Evolutionary conservation across 92 coral and sea anemone genomes (phyloP), one percentile per base, ranked within the genome.

Genomic region (Hydrozoanthus gracilis): DNA sequence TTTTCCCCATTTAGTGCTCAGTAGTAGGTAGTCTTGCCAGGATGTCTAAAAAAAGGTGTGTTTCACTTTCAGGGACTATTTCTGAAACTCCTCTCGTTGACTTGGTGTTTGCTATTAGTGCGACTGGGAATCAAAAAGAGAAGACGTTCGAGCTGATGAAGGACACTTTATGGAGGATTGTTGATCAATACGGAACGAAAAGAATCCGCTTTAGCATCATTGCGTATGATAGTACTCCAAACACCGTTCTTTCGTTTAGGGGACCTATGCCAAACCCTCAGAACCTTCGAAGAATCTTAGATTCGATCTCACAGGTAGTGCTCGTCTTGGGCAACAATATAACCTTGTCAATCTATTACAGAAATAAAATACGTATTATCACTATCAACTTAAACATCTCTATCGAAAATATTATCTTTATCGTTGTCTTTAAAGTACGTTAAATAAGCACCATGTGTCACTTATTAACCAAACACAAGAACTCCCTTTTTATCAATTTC

Each of bases 51-150:
- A 65, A 11, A 44, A 66, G 8, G 17, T 17, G 44, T 4, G 17
- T 16, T 61, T 15, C 14, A n/a, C 5, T 47, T 50, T 48, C 73
- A 79, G 84, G 68, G 12, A 46, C 15, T 3, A 60, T 64, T 51
- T 61, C 54, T 7, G 49, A 62, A 44, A 49, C 56, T 20, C 73
- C 84, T 17, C 47, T 64, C 18, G 84, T 94, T 16, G 98, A 94
- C 85, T 68, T 94, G 50, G 98, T 80, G 8, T 92, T 94, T 48
- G 98, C 98, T 3, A 90, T 94, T 84, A 92, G 98, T 83, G 92
- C 93, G 10, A 87, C 93, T 0, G 88, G 93, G 3, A 82, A 86
- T 65, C 89, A 91, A 12, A 89, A 91, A 50, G 89, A 86, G 72
- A 74, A 17, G 60, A 88, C 93, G n/a, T 92, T 84, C 78, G 55